phyloP scores from a whole-genome alignment of 2,797 vertebrate species.

The Acridotheres tristis region DNA sequence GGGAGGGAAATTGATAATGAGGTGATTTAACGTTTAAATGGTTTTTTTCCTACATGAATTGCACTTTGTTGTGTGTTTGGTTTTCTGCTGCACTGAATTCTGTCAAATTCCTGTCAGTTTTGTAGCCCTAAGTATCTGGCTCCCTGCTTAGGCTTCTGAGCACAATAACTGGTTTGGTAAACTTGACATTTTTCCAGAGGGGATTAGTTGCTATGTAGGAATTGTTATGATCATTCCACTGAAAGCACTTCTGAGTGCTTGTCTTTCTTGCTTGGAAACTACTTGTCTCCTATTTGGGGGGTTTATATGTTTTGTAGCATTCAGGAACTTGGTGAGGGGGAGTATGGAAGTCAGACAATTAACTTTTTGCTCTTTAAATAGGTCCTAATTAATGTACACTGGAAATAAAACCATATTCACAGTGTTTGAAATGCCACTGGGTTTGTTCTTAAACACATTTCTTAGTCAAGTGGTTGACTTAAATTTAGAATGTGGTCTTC shows the following conservation, averaged over 20 bases:
- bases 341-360: neutral
- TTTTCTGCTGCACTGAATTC: conserved; percentile 1
- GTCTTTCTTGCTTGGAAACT: neutral
- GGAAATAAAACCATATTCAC: neutral
- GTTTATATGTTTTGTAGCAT: neutral
- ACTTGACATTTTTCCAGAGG: neutral
- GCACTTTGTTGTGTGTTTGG: neutral
- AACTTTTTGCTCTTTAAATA: neutral
- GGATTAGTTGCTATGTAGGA: neutral
- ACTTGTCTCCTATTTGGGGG: neutral
- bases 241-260: neutral
- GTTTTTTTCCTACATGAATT: neutral
- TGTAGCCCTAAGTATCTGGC: neutral
- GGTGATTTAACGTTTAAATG: neutral
- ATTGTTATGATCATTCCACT: neutral
- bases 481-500: neutral
- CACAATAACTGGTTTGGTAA: neutral
- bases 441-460: neutral
- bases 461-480: neutral
- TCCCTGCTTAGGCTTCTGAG: neutral
- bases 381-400: neutral
- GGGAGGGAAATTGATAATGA: neutral
- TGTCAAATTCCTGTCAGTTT: neutral
- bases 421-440: neutral
- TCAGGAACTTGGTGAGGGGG: accelerated